A percentile compares a stretch with the other conserved stretches of the same genome.
Conservation (phyloP, 2,113 vertebrate genomes). For the Redunca redunca region DNA sequence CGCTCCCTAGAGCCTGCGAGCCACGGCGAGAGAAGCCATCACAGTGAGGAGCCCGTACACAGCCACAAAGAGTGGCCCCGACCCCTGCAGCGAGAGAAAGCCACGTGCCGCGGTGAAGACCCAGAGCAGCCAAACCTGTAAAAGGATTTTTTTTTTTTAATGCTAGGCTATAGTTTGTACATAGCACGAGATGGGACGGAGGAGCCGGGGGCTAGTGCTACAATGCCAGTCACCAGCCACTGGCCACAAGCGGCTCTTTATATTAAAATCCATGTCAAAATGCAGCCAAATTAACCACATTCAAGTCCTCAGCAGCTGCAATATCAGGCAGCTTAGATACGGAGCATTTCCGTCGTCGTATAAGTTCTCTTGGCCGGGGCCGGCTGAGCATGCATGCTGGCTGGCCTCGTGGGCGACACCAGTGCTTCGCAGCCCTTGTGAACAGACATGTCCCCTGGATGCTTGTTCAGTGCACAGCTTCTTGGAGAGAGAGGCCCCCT, state of each 20-base stretch:
- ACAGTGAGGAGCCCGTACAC: not conserved
- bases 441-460: not conserved
- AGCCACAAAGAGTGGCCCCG: not conserved
- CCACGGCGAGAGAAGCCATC: rapidly evolving
- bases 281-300: not conserved
- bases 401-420: not conserved
- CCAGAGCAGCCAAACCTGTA: not conserved
- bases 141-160: not conserved
- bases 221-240: not conserved
- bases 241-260: not conserved
- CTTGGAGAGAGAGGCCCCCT: not conserved
- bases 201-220: rapidly evolving
- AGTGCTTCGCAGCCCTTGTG: rapidly evolving
- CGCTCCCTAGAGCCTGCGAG: rapidly evolving
- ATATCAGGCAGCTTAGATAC: not conserved
- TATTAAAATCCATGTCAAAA: not conserved
- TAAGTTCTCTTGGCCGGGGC: not conserved
- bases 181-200: not conserved
- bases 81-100: not conserved
- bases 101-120: rapidly evolving
- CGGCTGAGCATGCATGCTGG: not conserved
- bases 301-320: not conserved
- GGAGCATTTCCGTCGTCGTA: rapidly evolving
- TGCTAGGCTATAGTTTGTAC: not conserved
- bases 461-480: not conserved